phyloP scores from a whole-genome alignment of 2,888 invertebrate species.

The Drosophila fungiperda region DNA sequence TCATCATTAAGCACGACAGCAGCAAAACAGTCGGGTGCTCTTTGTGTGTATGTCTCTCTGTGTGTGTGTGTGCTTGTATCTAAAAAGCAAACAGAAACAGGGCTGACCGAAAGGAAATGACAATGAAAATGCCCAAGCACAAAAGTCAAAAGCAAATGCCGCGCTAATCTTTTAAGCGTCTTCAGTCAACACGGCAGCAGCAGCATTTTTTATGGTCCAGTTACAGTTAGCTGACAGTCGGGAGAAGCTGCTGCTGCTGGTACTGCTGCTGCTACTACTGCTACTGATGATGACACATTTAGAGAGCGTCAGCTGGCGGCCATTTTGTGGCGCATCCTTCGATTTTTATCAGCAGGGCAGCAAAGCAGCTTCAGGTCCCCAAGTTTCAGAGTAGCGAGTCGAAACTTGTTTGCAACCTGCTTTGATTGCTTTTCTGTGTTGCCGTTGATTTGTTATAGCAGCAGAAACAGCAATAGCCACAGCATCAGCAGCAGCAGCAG shows the following conservation, averaged over 20 bases:
- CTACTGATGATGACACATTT: conserved; percentile 58
- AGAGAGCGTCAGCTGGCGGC: conserved; percentile 57
- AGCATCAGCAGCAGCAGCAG: conserved; percentile 22
- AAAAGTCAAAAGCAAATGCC: conserved; percentile 55
- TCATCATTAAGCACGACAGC: conserved; percentile 73
- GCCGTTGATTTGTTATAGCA: conserved; percentile 35
- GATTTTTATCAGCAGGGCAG: conserved; percentile 52
- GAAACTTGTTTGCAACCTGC: conserved; percentile 77
- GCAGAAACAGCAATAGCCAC: conserved; percentile 12
- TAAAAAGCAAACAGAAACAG: conserved; percentile 13
- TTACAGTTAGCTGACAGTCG: conserved; percentile 49
- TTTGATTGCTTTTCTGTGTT: conserved; percentile 76
- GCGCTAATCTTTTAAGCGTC: conserved; percentile 49
- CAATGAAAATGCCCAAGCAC: conserved; percentile 66
- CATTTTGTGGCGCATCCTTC: conserved; percentile 62
- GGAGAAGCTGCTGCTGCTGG: conserved; percentile 1
- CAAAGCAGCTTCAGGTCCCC: conserved; percentile 26
- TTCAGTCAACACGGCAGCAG: conserved; percentile 18
- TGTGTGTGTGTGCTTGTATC: conserved; percentile 32
- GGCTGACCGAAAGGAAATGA: conserved; percentile 63
- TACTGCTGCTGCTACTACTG: neutral
- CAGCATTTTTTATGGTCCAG: conserved; percentile 45
- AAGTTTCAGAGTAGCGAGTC: conserved; percentile 23
- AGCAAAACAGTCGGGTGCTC: conserved; percentile 39
- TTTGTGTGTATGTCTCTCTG: neutral